Evolutionary conservation across 2,797 vertebrate species (phyloP).

Genomic region (Strix occidentalis): DNA sequence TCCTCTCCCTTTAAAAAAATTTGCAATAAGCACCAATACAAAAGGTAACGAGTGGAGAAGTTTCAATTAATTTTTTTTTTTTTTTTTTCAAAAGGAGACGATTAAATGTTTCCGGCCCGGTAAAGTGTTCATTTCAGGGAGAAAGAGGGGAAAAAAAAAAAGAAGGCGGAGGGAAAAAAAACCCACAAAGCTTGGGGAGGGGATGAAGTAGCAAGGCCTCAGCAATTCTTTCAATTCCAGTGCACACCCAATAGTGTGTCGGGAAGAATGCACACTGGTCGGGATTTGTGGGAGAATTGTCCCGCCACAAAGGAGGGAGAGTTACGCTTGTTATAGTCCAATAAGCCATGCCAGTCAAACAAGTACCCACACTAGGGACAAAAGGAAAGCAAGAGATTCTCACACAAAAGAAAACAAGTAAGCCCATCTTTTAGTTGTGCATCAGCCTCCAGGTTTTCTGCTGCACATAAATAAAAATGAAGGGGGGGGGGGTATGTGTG

Average conservation of each 20-base stretch:
- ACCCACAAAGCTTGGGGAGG: slow-evolving; percentile 84
- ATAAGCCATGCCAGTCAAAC: slow-evolving; percentile 99
- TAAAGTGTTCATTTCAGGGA: slow-evolving; percentile 98
- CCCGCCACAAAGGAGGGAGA: slow-evolving; percentile 91
- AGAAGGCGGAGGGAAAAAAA: slow-evolving; percentile 74
- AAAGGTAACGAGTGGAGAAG: slow-evolving; percentile 94
- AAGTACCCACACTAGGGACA: slow-evolving; percentile 91
- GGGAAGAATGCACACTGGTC: slow-evolving; percentile 95
- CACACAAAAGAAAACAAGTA: slow-evolving; percentile 99
- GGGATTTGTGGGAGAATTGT: slow-evolving; percentile 99
- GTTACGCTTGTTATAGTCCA: slow-evolving; percentile 99
- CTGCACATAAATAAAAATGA: slow-evolving; percentile 91
- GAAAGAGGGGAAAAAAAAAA: slow-evolving; percentile 34
- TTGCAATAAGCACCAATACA: slow-evolving; percentile 79
- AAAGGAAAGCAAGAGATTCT: slow-evolving; percentile 95
- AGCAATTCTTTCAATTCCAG: slow-evolving; percentile 93
- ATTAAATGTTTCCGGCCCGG: slow-evolving; percentile 99
- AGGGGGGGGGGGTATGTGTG: not conserved
- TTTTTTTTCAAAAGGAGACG: slow-evolving; percentile 88
- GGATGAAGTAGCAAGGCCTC: slow-evolving; percentile 87
- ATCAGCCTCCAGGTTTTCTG: slow-evolving; percentile 92
- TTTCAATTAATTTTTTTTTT: slow-evolving; percentile 95
- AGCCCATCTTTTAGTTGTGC: slow-evolving; percentile 99
- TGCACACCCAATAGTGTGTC: slow-evolving; percentile 95
- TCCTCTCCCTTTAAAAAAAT: slow-evolving; percentile 69